Base-by-base conservation (phyloP, 2,113 vertebrate species). In the Anoura caudifer region DNA sequence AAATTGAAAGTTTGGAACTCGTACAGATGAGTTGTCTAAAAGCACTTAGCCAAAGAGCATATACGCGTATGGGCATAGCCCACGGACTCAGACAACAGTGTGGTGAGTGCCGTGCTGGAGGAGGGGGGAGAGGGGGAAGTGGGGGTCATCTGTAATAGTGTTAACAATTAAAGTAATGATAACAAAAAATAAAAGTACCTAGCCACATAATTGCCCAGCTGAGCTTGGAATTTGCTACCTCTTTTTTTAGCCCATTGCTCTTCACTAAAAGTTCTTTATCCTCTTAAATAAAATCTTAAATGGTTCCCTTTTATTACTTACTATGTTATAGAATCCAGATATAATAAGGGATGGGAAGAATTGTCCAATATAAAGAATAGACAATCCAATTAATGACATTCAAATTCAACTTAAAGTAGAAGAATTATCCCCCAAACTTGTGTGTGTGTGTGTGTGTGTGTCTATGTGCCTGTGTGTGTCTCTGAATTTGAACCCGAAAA, bases 371-470 rank as follows among this genome's bases (percentile, higher is more conserved):
- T 47, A 28, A 88, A 54, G 24, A 41, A 65, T 19, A 2, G 14
- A 47, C 67, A 4, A 5, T 67, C 20, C 14, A 84, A 63, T 38
- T 81, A 93, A 76, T 83, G 26, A 72, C 47, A 24, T 81, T 90
- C 15, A 59, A 54, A 50, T 67, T 87, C 38, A 80, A 22, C 15
- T 73, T 79, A 41, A 36, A 67, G 7, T 36, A 92, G 61, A 79
- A 92, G 76, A 52, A 2, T 17, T 59, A 9, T 45, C 22, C 69
- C 17, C 22, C 38, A 19, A 36, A 63, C 3, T 20, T 73, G 41
- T 3, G 4, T 1, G 0, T 17, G 3, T 26, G 4, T 1, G 0
- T 17, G 3, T 26, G 1, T 16, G 8, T 41, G 11, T 20, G 0
- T 54, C 4, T 19, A 45, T 52, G 3, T 77, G 7, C 14, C 17